Percentiles rank a stretch among this genome's conserved stretches.
phyloP scores from a whole-genome alignment of 2,797 vertebrate species.

The Nasua narica region DNA sequence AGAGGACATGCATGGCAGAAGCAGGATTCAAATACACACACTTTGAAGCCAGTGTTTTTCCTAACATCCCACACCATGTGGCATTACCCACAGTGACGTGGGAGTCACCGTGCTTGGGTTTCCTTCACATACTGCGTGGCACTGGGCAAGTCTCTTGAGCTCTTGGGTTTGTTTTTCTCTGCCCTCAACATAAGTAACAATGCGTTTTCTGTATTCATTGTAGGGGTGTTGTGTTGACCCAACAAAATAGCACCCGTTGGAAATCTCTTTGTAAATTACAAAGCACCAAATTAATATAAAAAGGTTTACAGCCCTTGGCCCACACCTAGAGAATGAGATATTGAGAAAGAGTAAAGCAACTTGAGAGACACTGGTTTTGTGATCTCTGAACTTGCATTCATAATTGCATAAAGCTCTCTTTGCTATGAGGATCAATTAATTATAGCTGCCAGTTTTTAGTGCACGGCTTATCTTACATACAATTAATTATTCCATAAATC shows the following conservation, averaged over 20 bases:
- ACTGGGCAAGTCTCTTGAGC: background rate
- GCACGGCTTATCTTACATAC: conserved; percentile 49
- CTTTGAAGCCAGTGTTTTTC: background rate
- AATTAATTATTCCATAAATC: conserved; percentile 73
- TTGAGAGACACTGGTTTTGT: background rate
- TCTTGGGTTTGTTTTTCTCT: background rate
- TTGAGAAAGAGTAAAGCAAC: background rate
- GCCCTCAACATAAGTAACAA: background rate
- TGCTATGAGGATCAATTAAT: conserved; percentile 47
- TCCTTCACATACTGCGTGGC: background rate
- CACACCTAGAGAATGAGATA: background rate
- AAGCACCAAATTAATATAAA: background rate
- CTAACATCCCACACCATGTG: background rate
- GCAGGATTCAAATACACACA: background rate
- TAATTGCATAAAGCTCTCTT: conserved; percentile 26
- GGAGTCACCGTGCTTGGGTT: background rate
- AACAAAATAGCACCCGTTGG: background rate
- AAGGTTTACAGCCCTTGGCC: background rate
- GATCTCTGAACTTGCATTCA: background rate
- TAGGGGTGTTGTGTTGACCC: background rate
- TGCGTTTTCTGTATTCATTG: background rate
- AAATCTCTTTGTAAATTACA: background rate
- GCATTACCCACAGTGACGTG: background rate
- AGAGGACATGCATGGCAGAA: background rate
- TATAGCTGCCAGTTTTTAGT: conserved; percentile 35